These are phyloP conservation scores for Myotis lucifugus DNA, from an alignment of 2,113 vertebrate genomes.

Conservation along the genomic window DNA sequence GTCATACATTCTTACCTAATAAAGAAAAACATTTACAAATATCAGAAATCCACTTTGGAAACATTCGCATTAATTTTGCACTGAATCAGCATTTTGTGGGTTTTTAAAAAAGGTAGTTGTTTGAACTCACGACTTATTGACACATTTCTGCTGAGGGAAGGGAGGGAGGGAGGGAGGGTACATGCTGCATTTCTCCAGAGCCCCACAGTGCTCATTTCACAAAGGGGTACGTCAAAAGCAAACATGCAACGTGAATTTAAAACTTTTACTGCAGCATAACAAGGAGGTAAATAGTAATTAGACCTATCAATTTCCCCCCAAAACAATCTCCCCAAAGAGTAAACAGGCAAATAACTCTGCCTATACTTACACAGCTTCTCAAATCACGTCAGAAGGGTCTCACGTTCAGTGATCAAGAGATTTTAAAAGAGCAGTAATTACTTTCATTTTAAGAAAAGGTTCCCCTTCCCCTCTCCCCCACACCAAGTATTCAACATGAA, in stretches of 20 bases:
- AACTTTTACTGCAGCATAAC: conserved; percentile 87
- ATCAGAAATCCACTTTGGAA: conserved; percentile 77
- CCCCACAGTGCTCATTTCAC: conserved; percentile 83
- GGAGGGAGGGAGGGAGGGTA: conserved; percentile 51
- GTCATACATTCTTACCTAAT: conserved; percentile 67
- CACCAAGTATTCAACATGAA: conserved; percentile 80
- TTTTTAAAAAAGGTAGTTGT: conserved; percentile 68
- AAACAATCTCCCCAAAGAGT: conserved; percentile 63
- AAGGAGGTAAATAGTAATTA: conserved; percentile 86
- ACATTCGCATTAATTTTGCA: conserved; percentile 71
- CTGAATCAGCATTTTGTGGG: conserved; percentile 67
- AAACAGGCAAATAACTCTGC: conserved; percentile 81
- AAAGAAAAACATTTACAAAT: conserved; percentile 77
- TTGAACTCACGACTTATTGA: conserved; percentile 73
- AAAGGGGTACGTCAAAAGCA: conserved; percentile 87
- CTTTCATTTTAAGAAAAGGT: conserved; percentile 80
- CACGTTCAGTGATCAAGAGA: conserved; percentile 81
- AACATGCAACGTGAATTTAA: conserved; percentile 89
- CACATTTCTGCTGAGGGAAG: conserved; percentile 65
- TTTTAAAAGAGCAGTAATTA: conserved; percentile 83
- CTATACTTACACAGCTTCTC: conserved; percentile 78
- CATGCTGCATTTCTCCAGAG: conserved; percentile 81
- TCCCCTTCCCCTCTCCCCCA: conserved; percentile 46
- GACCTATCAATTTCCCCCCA: conserved; percentile 76
- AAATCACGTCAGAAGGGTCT: conserved; percentile 78